Evolutionary conservation across 2,797 vertebrate genomes (phyloP).

Genomic region (Emydoidea blandingii): DNA sequence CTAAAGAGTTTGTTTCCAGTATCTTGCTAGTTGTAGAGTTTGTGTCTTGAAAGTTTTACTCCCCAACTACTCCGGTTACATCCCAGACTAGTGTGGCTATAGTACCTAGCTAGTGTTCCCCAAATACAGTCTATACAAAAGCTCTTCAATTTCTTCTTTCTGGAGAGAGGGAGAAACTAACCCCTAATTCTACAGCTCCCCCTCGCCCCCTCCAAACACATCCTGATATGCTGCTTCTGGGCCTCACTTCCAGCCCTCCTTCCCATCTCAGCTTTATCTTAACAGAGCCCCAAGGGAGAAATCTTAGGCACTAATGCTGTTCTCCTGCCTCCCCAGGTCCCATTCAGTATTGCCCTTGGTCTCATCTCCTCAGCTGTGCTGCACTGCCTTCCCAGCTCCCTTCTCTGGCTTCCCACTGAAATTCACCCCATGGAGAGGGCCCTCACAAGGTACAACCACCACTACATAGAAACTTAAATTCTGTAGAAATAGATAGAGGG

Average conservation of each 20-base stretch:
- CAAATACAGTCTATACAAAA: background rate
- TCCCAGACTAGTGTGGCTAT: background rate
- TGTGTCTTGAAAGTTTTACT: background rate
- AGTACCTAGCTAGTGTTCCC: background rate
- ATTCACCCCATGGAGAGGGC: background rate
- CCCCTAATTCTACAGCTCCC: background rate
- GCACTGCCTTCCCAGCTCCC: rapidly evolving
- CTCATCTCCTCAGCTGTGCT: background rate
- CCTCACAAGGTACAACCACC: background rate
- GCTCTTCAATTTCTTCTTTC: slow-evolving; percentile 5
- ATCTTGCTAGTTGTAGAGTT: background rate
- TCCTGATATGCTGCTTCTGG: background rate
- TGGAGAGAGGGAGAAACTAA: background rate
- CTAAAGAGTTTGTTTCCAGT: background rate
- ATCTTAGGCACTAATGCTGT: background rate
- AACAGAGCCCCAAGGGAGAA: background rate
- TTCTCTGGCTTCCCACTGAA: background rate
- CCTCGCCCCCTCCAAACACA: background rate
- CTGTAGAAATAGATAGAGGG: background rate
- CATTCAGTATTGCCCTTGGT: background rate
- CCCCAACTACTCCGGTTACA: background rate
- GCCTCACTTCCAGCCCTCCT: background rate
- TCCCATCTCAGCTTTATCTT: slow-evolving; percentile 12
- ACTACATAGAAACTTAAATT: background rate
- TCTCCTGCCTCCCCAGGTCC: background rate